Evolutionary conservation across 2,113 vertebrate species (phyloP), one percentile per base, ranked within the genome.

Genomic region (Australoheros scitulus): DNA sequence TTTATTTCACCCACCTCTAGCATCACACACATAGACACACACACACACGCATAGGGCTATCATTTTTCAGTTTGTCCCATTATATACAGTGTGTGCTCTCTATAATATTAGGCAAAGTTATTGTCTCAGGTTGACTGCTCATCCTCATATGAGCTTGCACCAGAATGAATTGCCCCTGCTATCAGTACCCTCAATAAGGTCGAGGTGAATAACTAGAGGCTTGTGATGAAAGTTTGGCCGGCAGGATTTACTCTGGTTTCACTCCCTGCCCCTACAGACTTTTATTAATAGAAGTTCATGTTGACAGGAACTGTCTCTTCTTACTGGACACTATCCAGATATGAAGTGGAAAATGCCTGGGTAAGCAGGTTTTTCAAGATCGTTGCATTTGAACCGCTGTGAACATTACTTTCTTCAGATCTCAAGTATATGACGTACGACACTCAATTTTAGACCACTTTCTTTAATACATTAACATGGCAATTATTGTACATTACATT

Each of bases 151-250:
- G 1, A 79, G 59, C 52, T 50, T 24, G 59, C 26, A 32, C 50
- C 24, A 64, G 60, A 9, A 10, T 77, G 29, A 77, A 82, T 47
- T 36, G 52, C 76, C n/a, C 24, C 34, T 5, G 5, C 34, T n/a
- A 15, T 70, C 60, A 50, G 2, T 77, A 38, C 75, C 80, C 59
- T 58, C 80, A 13, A 4, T 22, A 24, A 79, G 57, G 65, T 83
- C 11, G 43, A 85, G 57, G 52, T 86, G 79, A 87, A n/a, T 57
- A 77, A 58, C 24, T 82, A 79, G 76, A 11, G 74, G 77, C 50
- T 50, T n/a, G 41, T 64, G 76, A 77, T 87, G 68, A 83, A 85
- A 63, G 76, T 83, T 82, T 81, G 76, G 55, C 47, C 29, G 7
- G 77, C 7, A n/a, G 26, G 65, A 87, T 75, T 68, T 41, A 10